Conservation (phyloP, 2,888 invertebrate genomes). For the Byasa hedistus region DNA sequence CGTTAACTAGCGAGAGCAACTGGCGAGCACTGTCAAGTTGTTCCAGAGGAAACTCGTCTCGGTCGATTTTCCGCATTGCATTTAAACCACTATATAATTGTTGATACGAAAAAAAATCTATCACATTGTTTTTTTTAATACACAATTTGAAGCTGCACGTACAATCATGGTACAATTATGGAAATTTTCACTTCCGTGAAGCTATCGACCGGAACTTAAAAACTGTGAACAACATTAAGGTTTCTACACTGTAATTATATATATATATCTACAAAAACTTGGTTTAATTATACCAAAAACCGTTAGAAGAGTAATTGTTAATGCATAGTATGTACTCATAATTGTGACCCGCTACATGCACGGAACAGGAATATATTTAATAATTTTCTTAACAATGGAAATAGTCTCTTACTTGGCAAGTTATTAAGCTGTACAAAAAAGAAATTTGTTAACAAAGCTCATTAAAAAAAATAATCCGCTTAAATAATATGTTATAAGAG, state of each 20-base stretch:
- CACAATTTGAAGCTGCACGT: too few species aligned
- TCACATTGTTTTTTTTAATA: neutral
- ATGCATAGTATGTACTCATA: conserved; percentile 3
- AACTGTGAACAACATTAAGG: conserved; percentile 1
- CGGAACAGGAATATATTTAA: too few species aligned
- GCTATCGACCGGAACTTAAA: neutral
- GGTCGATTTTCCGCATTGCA: conserved; percentile 25
- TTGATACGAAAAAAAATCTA: conserved; percentile 13
- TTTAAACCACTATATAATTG: conserved; percentile 20
- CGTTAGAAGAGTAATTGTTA: conserved; percentile 2
- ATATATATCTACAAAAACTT: neutral
- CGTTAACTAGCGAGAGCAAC: conserved; percentile 34
- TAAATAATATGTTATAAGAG: too few species aligned
- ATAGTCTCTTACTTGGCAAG: too few species aligned
- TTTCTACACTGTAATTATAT: neutral
- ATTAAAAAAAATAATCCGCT: too few species aligned
- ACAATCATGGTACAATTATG: neutral
- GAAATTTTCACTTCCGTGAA: neutral
- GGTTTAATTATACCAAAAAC: conserved; percentile 2
- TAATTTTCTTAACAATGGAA: too few species aligned
- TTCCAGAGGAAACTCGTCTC: conserved; percentile 25
- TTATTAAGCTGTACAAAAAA: too few species aligned
- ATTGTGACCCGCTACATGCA: neutral
- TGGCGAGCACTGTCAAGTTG: conserved; percentile 34
- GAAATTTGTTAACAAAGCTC: too few species aligned